Conservation (phyloP, 2,888 invertebrate species). For the Exephanes ischioxanthus region DNA sequence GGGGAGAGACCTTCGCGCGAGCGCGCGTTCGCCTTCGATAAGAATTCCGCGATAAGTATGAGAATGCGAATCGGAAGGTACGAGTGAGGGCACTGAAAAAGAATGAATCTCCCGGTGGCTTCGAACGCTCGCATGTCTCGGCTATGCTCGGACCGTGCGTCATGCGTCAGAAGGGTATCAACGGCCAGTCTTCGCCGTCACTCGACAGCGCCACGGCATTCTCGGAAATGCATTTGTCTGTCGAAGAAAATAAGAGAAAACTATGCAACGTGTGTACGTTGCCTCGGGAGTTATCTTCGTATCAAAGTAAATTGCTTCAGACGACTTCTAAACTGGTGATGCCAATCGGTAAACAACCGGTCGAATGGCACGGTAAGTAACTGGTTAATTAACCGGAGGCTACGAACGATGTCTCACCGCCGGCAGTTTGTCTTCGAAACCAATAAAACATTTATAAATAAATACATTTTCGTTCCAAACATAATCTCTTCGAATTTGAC, state of each 20-base stretch:
- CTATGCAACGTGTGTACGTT: conserved; percentile 20
- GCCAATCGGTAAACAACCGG: background rate
- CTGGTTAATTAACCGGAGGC: background rate
- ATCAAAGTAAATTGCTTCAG: conserved; percentile 38
- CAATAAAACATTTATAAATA: background rate
- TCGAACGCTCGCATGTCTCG: conserved; percentile 49
- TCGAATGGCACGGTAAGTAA: background rate
- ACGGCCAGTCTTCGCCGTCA: conserved; percentile 37
- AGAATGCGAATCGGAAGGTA: conserved; percentile 36
- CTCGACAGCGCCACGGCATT: conserved; percentile 11
- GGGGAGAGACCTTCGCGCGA: conserved; percentile 1
- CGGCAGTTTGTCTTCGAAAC: background rate
- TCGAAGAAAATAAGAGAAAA: conserved; percentile 24
- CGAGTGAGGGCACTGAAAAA: conserved; percentile 16
- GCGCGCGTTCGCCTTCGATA: conserved; percentile 46
- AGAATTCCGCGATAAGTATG: conserved; percentile 60
- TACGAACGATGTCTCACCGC: background rate
- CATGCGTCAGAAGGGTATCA: conserved; percentile 39
- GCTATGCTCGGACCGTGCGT: background rate
- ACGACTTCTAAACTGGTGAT: background rate
- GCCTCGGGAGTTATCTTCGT: conserved; percentile 17
- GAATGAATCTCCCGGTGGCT: conserved; percentile 28
- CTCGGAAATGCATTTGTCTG: conserved; percentile 42
- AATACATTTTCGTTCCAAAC: background rate
- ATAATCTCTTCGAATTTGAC: too few relatives aligned